Evolutionary conservation across 2,888 invertebrate species (phyloP), one percentile per base, ranked within the genome.

Genomic region (Maniola hyperantus): DNA sequence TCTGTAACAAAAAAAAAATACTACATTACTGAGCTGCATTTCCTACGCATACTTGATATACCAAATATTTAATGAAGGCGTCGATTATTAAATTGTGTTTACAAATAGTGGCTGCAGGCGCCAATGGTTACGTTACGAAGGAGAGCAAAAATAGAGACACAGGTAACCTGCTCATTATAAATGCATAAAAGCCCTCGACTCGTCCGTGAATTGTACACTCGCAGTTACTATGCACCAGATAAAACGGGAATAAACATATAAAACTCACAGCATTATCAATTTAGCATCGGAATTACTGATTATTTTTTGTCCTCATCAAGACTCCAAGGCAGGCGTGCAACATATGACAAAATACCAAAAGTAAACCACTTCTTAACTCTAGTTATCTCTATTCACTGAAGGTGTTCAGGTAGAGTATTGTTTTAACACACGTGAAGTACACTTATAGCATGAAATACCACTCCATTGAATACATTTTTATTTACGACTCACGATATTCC

Each of bases 271-370:
- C 92, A 92, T 92, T 91, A 91, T 91, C 88, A 87, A 87, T 87
- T 81, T 80, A 84, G 83, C 89, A 88, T 89, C 84, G 80, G 83
- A 91, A 87, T 85, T 84, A 84, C 80, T 83, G 85, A 89, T 87
- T 85, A 86, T 87, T 91, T 86, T 92, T 91, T 91, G 89, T 89
- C 88, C 86, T 87, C 84, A 85, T 86, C 82, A 79, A 87, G 85
- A 87, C 87, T 88, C 85, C 88, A 90, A 88, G 87, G 83, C 89
- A 91, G 91, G 91, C 92, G 91, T 92, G 92, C 90, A 88, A 89
- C 89, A 85, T 89, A 84, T 85, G 88, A 88, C 83, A 86, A 90
- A 89, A 91, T 90, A 85, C 83, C 83, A 83, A 81, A 83, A 79
- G 76, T 80, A 83, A 79, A 83, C 72, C 82, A 83, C 83, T 82